phyloP scores from a whole-genome alignment of 2,888 invertebrate species.

The Eulithis prunata region DNA sequence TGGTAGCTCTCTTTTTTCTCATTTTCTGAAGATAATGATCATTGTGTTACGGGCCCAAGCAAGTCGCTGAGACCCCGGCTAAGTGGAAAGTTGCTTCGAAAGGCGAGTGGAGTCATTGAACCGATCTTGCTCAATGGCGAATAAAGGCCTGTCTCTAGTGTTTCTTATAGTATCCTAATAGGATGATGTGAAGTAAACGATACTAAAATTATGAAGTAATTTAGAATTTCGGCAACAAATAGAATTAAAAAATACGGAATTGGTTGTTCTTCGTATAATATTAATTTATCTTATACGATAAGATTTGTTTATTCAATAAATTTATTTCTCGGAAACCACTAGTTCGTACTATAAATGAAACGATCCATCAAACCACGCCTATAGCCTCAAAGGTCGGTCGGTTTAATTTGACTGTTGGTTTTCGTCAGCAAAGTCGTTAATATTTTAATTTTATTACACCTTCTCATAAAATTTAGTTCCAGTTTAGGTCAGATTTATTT shows the following conservation, averaged over 20 bases:
- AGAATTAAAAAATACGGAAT: too few relatives aligned
- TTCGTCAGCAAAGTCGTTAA: constrained; percentile 30
- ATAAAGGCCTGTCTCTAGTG: not conserved
- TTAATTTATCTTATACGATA: not conserved
- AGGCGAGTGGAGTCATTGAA: constrained; percentile 5
- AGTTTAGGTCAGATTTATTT: not conserved
- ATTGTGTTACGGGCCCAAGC: too few relatives aligned
- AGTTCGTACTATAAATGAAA: constrained; percentile 21
- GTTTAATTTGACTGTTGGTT: constrained; percentile 29
- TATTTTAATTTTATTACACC: constrained; percentile 27
- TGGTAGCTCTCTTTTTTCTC: not conserved
- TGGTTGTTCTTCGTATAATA: too few relatives aligned
- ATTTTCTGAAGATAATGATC: constrained; percentile 1
- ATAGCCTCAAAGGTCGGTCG: constrained; percentile 34
- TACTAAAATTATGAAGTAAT: too few relatives aligned
- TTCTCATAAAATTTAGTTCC: not conserved
- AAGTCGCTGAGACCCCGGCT: not conserved
- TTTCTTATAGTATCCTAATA: not conserved
- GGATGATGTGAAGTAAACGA: not conserved
- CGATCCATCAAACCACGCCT: constrained; percentile 36
- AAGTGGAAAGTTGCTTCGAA: constrained; percentile 7
- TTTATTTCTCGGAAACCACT: constrained; percentile 16
- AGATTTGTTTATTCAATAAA: not conserved
- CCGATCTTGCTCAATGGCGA: constrained; percentile 2
- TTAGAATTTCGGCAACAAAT: too few relatives aligned